These are phyloP conservation scores for Cryptocheilus praepositus DNA, from an alignment of 2,888 invertebrate genomes.

Conservation along the genomic window DNA sequence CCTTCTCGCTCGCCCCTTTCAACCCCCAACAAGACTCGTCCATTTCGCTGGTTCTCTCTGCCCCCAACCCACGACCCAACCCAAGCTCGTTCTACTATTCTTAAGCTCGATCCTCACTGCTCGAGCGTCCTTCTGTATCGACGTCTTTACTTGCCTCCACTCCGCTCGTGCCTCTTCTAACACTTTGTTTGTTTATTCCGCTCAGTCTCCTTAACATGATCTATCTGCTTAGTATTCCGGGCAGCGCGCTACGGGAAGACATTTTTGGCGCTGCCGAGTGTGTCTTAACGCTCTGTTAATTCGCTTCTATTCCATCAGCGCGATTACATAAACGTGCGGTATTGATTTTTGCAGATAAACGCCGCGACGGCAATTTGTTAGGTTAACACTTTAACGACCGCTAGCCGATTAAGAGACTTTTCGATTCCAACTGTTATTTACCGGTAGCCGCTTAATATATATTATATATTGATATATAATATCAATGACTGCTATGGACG, in stretches of 20 bases:
- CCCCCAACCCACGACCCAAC: constrained; percentile 33
- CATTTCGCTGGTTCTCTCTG: constrained; percentile 69
- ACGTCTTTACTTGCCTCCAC: constrained; percentile 45
- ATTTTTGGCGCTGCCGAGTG: constrained; percentile 25
- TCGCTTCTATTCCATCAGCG: too few species aligned
- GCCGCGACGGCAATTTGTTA: too few species aligned
- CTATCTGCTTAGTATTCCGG: constrained; percentile 48
- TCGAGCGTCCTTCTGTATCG: constrained; percentile 59
- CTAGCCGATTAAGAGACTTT: too few species aligned
- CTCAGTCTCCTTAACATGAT: constrained; percentile 58
- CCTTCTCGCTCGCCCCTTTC: constrained; percentile 74
- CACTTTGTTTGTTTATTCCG: constrained; percentile 58
- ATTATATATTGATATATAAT: too few species aligned
- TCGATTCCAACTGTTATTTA: too few species aligned
- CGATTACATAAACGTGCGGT: too few species aligned
- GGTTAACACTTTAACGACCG: too few species aligned
- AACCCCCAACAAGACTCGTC: constrained; percentile 75
- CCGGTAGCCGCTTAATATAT: too few species aligned
- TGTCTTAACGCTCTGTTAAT: too few species aligned
- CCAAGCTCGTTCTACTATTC: constrained; percentile 61
- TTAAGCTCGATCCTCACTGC: constrained; percentile 65
- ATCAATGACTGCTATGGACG: too few species aligned
- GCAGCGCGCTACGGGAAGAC: constrained; percentile 19
- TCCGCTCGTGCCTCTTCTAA: constrained; percentile 31
- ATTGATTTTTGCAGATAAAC: too few species aligned